Base-by-base conservation (phyloP, 2,888 invertebrate species). In the Drosophila neutralis region DNA sequence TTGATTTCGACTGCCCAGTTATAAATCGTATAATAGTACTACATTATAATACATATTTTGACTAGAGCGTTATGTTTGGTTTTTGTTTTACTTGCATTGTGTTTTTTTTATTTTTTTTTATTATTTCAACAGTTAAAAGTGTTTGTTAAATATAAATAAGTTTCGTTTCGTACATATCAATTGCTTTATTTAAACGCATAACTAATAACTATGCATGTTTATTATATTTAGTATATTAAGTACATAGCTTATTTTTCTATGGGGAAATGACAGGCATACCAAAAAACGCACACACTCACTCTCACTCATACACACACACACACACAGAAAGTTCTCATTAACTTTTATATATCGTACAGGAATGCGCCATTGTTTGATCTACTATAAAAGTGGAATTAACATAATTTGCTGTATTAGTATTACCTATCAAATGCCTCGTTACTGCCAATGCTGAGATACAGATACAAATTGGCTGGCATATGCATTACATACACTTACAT, bases 131-230 rank as follows among this genome's bases (percentile, higher is more conserved):
- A 87, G 66, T 68, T 87, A 76, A 87, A 81, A 86, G 69, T 86
- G 60, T 31, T 53, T 54, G 57, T 29, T 80, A 69, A 73, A 45
- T 59, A 58, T 71, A 54, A 61, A 45, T 59, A 33, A 49, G 56
- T 52, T 58, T 64, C 52, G 49, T 71, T 80, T 69, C 58, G 71
- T 64, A 76, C 88, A 82, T 76, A 81, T 86, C 73, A 79, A 89
- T 89, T 85, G 84, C 80, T 83, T 89, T 73, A 73, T 83, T 82
- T 69, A 65, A 74, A 73, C 64, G 76, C 76, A 70, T 80, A 64
- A 57, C 62, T 69, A 60, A 63, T 69, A 76, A 64, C 74, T 71
- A 83, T 52, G 73, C 66, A 58, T 49, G 31, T 49, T 36, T 48
- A 45, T 54, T 67, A 59, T 48, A 45, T 57, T 52, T 65, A 66